Conservation (phyloP, 2,113 vertebrate species). For the Heterotis niloticus region DNA sequence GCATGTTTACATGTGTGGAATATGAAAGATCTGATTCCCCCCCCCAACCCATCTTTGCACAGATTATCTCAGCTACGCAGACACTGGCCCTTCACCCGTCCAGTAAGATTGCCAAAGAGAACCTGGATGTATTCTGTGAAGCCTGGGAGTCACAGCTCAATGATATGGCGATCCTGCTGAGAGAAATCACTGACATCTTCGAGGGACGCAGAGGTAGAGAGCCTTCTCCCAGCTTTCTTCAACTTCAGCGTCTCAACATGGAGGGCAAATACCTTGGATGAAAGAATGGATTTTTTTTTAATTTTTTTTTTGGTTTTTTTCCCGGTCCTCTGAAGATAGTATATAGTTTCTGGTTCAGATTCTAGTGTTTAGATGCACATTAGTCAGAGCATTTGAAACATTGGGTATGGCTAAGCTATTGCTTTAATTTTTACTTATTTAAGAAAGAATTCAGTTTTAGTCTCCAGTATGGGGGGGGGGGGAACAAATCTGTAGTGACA, state of each 20-base stretch:
- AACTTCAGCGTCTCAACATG: background rate
- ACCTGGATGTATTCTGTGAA: conserved; percentile 97
- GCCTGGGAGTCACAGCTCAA: conserved; percentile 96
- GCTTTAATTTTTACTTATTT: too few relatives aligned
- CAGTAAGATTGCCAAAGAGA: conserved; percentile 98
- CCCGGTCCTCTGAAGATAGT: too few relatives aligned
- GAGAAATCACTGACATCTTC: conserved; percentile 90
- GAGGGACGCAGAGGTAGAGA: conserved; percentile 87
- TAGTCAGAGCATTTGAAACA: too few relatives aligned
- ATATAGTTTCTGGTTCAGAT: too few relatives aligned
- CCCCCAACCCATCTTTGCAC: conserved; percentile 19
- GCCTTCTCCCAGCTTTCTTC: background rate
- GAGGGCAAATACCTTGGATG: too few relatives aligned
- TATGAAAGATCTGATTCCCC: background rate
- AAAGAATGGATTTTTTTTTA: too few relatives aligned
- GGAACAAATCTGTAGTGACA: too few relatives aligned
- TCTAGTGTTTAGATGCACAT: too few relatives aligned
- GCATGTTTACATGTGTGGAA: background rate
- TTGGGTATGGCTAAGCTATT: too few relatives aligned
- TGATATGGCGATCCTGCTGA: conserved; percentile 84
- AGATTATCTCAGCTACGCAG: conserved; percentile 96
- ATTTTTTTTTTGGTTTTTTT: too few relatives aligned
- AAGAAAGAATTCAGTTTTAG: too few relatives aligned
- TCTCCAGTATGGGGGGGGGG: too few relatives aligned
- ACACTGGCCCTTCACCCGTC: conserved; percentile 91